Percentiles rank a stretch among this genome's conserved stretches.
Evolutionary conservation across 2,888 invertebrate species (phyloP).

Genomic region (Drosophila fulvimacula): DNA sequence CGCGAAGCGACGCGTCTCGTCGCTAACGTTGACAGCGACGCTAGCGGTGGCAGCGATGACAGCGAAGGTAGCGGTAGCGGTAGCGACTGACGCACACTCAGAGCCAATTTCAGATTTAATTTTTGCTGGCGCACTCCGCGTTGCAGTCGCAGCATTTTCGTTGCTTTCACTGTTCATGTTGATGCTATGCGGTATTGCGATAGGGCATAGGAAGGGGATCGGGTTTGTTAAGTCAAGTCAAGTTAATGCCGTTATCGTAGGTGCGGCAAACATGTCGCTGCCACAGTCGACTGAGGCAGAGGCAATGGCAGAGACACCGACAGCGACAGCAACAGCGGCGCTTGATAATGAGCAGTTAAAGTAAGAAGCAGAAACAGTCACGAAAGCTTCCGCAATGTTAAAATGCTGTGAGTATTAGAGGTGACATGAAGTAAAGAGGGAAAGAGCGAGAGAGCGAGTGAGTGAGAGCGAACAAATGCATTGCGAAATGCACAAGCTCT

Average conservation of each 20-base stretch:
- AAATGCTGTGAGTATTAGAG: conserved; percentile 51
- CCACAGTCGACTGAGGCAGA: conserved; percentile 35
- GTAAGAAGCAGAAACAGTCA: conserved; percentile 47
- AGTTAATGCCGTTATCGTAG: conserved; percentile 78
- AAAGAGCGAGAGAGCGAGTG: conserved; percentile 6
- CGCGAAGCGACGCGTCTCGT: conserved; percentile 33
- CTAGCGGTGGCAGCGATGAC: conserved; percentile 27
- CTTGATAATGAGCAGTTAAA: conserved; percentile 76
- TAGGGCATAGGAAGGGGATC: conserved; percentile 41
- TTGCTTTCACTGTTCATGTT: conserved; percentile 55
- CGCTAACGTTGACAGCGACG: conserved; percentile 49
- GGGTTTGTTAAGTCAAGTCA: conserved; percentile 60
- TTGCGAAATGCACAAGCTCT: conserved; percentile 45
- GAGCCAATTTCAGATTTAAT: conserved; percentile 55
- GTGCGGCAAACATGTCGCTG: conserved; percentile 73
- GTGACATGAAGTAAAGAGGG: conserved; percentile 12
- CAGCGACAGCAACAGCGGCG: conserved; percentile 51
- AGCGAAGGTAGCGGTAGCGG: conserved; percentile 42
- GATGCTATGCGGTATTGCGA: conserved; percentile 28
- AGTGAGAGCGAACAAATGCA: conserved; percentile 40
- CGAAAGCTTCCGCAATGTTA: conserved; percentile 76
- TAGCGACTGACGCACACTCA: conserved; percentile 60
- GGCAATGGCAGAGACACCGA: conserved; percentile 31
- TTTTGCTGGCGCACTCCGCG: conserved; percentile 39
- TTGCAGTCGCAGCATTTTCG: conserved; percentile 55